A percentile compares a stretch with the other conserved stretches of the same genome.
phyloP scores from a whole-genome alignment of 35 echinoderm and acorn worm species.

The Stichopus chloronotus region DNA sequence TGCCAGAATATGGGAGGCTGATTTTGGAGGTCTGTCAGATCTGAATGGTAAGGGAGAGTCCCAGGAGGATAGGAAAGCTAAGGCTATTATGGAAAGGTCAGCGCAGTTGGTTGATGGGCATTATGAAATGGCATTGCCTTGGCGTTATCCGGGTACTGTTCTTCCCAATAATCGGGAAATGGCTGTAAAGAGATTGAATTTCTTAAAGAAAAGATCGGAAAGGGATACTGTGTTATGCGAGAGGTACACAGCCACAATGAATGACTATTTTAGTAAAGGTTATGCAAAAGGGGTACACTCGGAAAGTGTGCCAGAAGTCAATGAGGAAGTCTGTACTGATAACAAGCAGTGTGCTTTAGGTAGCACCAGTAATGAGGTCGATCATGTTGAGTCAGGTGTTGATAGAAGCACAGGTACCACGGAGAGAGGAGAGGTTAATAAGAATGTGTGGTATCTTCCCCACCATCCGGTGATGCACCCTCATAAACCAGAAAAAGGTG shows the following conservation, averaged over 20 bases:
- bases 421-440: not conserved
- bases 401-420: not conserved
- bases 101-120: not conserved
- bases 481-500: conserved; percentile 51
- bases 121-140: conserved; percentile 47
- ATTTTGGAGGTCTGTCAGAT: conserved; percentile 19
- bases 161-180: conserved; percentile 51
- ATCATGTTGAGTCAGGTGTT: not conserved
- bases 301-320: conserved; percentile 29
- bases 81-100: conserved; percentile 22
- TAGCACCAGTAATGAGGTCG: no score
- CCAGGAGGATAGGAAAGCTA: not conserved
- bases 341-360: no score
- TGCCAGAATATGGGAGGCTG: not conserved
- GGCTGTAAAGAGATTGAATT: not conserved
- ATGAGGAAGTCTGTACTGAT: not conserved
- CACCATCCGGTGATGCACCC: conserved; percentile 58
- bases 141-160: not conserved
- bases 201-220: conserved; percentile 50
- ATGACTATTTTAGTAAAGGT: conserved; percentile 38
- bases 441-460: conserved; percentile 57
- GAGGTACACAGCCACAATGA: not conserved
- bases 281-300: conserved; percentile 57
- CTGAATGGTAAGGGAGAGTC: not conserved
- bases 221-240: not conserved